Percentiles rank a stretch among this genome's conserved stretches.
phyloP scores from a whole-genome alignment of 1,140 invertebrate species.

The Brachionus sp. region DNA sequence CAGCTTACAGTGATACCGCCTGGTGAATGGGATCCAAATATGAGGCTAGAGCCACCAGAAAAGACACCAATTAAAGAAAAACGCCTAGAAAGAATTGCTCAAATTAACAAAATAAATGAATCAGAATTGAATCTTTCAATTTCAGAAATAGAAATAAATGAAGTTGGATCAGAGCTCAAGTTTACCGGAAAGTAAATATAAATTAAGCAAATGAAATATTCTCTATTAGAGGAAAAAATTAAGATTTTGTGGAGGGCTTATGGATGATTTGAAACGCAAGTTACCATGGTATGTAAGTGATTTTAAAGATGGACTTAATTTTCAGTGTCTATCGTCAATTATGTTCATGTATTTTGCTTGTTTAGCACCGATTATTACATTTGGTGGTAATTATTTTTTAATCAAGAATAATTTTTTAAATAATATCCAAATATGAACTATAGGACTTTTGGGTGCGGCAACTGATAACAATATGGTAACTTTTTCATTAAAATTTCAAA shows the following conservation, averaged over 20 bases:
- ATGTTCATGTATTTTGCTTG: constrained; percentile 98
- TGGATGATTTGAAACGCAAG: constrained; percentile 87
- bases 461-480: constrained; percentile 84
- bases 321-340: constrained; percentile 92
- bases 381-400: constrained; percentile 86
- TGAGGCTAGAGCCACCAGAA: constrained; percentile 93
- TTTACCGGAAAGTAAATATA: constrained; percentile 18
- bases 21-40: constrained; percentile 91
- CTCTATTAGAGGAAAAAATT: too few species aligned
- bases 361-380: constrained; percentile 93
- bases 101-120: not conserved
- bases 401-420: constrained; percentile 59
- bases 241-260: constrained; percentile 75
- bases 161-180: constrained; percentile 52
- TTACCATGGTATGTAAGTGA: constrained; percentile 70
- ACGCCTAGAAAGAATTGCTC: constrained; percentile 35
- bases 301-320: constrained; percentile 76
- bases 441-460: constrained; percentile 79
- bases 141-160: constrained; percentile 61
- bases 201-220: not conserved
- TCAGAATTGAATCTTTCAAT: not conserved
- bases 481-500: not conserved
- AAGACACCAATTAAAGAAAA: constrained; percentile 72
- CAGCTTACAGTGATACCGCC: constrained; percentile 90
- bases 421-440: not conserved